phyloP scores from a whole-genome alignment of 2,888 invertebrate genomes.

The Caenorhabditis panamensis region DNA sequence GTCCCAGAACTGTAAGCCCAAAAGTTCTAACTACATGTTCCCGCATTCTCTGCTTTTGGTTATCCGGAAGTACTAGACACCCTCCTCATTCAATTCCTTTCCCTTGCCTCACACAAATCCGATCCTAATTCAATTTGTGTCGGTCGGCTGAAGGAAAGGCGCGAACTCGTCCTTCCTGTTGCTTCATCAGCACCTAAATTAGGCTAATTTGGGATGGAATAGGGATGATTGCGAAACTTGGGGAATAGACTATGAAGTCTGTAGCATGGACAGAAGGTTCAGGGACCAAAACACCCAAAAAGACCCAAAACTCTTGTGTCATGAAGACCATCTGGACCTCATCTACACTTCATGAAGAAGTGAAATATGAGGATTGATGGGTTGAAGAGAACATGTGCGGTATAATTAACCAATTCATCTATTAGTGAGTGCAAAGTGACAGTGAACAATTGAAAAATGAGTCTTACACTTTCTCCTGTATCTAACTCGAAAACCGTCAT shows the following conservation, averaged over 20 bases:
- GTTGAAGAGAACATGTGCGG: slow-evolving; percentile 23
- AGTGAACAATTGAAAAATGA: not conserved
- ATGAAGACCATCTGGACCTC: too few relatives aligned
- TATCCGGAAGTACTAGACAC: slow-evolving; percentile 16
- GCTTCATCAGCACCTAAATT: slow-evolving; percentile 54
- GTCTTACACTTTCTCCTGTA: not conserved
- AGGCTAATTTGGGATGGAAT: slow-evolving; percentile 50
- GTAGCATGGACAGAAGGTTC: not conserved
- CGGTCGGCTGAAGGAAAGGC: slow-evolving; percentile 13
- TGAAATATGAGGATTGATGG: slow-evolving; percentile 17
- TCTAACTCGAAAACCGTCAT: too few relatives aligned
- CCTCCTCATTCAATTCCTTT: slow-evolving; percentile 19
- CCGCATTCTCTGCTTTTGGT: not conserved
- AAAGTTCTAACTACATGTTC: not conserved
- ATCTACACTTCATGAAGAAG: too few relatives aligned
- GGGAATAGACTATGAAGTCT: not conserved
- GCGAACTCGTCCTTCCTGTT: slow-evolving; percentile 49
- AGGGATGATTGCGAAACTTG: not conserved
- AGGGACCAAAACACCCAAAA: too few relatives aligned
- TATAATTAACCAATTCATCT: slow-evolving; percentile 17
- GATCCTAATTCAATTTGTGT: slow-evolving; percentile 52
- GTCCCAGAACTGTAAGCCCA: too few relatives aligned
- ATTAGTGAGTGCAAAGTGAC: too few relatives aligned
- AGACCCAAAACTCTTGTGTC: too few relatives aligned
- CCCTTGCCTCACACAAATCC: slow-evolving; percentile 24